Evolutionary conservation across 1,140 invertebrate species (phyloP).

Genomic region (Orussus abietinus): DNA sequence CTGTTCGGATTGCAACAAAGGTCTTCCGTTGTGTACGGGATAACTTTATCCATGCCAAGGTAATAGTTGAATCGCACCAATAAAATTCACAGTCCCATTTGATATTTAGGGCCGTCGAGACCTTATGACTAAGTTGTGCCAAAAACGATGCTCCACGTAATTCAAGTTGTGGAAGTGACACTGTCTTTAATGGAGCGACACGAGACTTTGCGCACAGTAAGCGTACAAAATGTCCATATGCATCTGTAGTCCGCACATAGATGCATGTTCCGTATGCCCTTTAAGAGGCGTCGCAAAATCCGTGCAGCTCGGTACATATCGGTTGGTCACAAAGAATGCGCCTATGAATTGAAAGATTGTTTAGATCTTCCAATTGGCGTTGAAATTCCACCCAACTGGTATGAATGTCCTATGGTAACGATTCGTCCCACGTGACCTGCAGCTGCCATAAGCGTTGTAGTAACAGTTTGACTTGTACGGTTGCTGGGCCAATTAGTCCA

Average conservation of each 20-base stretch:
- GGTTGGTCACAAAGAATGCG: neutral
- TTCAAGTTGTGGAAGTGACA: slow-evolving; percentile 39
- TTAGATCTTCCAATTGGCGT: slow-evolving; percentile 13
- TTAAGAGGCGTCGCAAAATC: slow-evolving; percentile 12
- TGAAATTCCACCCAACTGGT: slow-evolving; percentile 21
- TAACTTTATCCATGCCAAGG: slow-evolving; percentile 36
- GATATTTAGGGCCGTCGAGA: neutral
- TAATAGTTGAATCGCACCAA: slow-evolving; percentile 31
- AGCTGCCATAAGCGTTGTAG: slow-evolving; percentile 33
- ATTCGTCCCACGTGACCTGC: slow-evolving; percentile 36
- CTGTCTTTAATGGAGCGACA: slow-evolving; percentile 33
- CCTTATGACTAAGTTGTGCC: slow-evolving; percentile 12
- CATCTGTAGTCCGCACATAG: slow-evolving; percentile 2
- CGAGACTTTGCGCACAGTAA: slow-evolving; percentile 25
- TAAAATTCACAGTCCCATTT: slow-evolving; percentile 1
- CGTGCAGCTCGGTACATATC: slow-evolving; percentile 11
- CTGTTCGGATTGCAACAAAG: slow-evolving; percentile 45
- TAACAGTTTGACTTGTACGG: slow-evolving; percentile 11
- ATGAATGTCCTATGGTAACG: slow-evolving; percentile 19
- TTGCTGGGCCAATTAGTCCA: neutral
- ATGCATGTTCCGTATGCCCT: slow-evolving; percentile 13
- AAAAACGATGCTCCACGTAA: slow-evolving; percentile 35
- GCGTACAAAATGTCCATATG: too few species aligned
- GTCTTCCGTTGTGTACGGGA: slow-evolving; percentile 33
- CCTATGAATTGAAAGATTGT: slow-evolving; percentile 1